phyloP scores from a whole-genome alignment of 2,888 invertebrate species.

The Listrodromus nycthemerus region DNA sequence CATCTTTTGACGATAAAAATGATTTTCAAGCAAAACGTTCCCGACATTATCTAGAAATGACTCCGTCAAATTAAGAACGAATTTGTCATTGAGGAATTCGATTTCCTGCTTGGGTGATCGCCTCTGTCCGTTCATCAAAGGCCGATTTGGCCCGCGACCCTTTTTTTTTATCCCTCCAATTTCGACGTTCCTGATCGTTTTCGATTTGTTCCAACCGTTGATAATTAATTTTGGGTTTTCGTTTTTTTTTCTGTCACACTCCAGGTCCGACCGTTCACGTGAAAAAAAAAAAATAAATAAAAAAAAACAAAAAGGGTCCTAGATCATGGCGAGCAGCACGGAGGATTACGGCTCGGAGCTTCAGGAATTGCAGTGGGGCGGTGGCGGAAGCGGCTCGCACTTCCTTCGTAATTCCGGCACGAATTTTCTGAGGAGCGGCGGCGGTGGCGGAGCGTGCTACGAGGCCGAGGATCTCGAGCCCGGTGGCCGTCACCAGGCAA shows the following conservation, averaged over 20 bases:
- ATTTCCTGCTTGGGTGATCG: too few relatives aligned
- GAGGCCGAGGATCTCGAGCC: constrained; percentile 83
- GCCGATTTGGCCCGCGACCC: too few relatives aligned
- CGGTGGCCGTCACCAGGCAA: constrained; percentile 85
- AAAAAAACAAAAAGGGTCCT: constrained; percentile 19
- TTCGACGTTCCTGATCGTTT: not conserved
- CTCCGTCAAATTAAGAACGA: too few relatives aligned
- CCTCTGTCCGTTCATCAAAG: too few relatives aligned
- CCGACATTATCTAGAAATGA: too few relatives aligned
- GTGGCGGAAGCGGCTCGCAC: constrained; percentile 77
- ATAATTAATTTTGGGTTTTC: not conserved
- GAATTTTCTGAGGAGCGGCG: constrained; percentile 85
- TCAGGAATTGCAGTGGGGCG: constrained; percentile 83
- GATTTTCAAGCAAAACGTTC: too few relatives aligned
- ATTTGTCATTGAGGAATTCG: too few relatives aligned
- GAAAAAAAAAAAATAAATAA: constrained; percentile 35
- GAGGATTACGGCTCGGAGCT: constrained; percentile 83
- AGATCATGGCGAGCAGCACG: constrained; percentile 82
- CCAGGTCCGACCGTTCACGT: constrained; percentile 71
- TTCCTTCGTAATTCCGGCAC: constrained; percentile 77
- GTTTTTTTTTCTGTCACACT: constrained; percentile 3
- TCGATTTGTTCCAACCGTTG: not conserved
- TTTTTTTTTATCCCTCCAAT: not conserved
- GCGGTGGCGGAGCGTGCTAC: constrained; percentile 80
- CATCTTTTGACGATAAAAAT: too few relatives aligned